Evolutionary conservation across 2,113 vertebrate species (phyloP).

Genomic region (Eleginops maclovinus): DNA sequence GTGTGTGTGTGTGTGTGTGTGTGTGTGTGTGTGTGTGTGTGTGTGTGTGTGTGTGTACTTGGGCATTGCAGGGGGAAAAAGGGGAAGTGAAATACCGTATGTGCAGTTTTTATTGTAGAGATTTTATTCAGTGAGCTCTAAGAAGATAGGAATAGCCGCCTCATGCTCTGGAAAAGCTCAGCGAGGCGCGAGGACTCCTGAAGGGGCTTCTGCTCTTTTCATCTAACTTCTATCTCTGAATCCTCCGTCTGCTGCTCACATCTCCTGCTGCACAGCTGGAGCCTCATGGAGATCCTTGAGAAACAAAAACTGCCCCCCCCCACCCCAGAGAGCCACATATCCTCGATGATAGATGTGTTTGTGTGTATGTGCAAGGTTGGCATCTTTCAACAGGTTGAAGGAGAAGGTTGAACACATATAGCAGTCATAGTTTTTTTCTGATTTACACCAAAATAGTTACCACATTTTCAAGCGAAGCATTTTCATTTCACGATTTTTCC

Average conservation of each 20-base stretch:
- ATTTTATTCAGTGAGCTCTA: constrained; percentile 22
- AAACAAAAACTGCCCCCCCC: constrained; percentile 38
- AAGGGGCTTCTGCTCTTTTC: constrained; percentile 60
- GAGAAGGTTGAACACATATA: not conserved
- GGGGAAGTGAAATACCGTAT: constrained; percentile 7
- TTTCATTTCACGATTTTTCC: not conserved
- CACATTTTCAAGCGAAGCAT: not conserved
- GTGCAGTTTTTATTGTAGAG: constrained; percentile 21
- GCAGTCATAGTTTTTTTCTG: not conserved
- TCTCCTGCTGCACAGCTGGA: constrained; percentile 40
- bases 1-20: no score
- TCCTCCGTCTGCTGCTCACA: constrained; percentile 45
- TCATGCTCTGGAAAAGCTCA: constrained; percentile 40
- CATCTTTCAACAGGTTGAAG: constrained; percentile 27
- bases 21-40: no score
- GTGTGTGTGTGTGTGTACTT: constrained; percentile 4
- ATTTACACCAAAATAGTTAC: not conserved
- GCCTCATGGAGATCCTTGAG: constrained; percentile 32
- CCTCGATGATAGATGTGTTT: constrained; percentile 36
- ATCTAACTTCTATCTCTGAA: constrained; percentile 54
- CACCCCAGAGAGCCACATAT: constrained; percentile 9
- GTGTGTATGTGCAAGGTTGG: not conserved
- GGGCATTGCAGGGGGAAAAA: not conserved
- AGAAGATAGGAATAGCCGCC: constrained; percentile 57
- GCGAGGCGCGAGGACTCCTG: constrained; percentile 53